Evolutionary conservation across 2,113 vertebrate species (phyloP).

Genomic region (Eulemur rufifrons): DNA sequence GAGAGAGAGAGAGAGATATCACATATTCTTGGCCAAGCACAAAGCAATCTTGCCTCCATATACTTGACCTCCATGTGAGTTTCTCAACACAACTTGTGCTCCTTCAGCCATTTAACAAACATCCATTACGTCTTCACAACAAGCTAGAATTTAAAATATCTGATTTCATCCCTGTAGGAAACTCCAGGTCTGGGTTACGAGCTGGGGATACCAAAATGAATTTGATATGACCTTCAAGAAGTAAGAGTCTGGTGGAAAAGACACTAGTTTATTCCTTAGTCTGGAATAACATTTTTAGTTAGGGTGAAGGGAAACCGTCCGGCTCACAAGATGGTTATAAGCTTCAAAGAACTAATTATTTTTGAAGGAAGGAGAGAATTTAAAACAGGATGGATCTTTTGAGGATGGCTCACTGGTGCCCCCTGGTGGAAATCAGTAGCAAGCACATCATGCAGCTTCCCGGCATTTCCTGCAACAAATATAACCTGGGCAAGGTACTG

Average conservation of each 20-base stretch:
- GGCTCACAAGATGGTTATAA: neutral
- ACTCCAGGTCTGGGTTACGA: neutral
- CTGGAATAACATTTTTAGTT: neutral
- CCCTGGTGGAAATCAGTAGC: neutral
- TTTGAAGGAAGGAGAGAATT: neutral
- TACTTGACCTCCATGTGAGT: neutral
- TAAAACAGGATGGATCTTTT: accelerated
- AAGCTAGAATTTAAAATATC: neutral
- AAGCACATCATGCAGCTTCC: accelerated
- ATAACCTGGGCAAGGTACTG: too few relatives aligned
- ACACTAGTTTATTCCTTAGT: neutral
- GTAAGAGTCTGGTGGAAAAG: neutral
- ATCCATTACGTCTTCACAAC: neutral
- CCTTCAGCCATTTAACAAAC: neutral
- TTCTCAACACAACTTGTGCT: neutral
- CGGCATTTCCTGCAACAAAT: accelerated
- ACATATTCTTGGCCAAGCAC: neutral
- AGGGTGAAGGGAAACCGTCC: neutral
- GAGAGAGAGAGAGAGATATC: neutral
- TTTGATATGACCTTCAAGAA: neutral
- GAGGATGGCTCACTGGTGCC: neutral
- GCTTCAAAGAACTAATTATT: neutral
- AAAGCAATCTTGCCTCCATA: neutral
- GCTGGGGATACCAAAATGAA: neutral
- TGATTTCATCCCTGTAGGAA: neutral